Evolutionary conservation across 2,113 vertebrate species (phyloP), one percentile per base, ranked within the genome.

Genomic region (Planiliza haematocheilus): DNA sequence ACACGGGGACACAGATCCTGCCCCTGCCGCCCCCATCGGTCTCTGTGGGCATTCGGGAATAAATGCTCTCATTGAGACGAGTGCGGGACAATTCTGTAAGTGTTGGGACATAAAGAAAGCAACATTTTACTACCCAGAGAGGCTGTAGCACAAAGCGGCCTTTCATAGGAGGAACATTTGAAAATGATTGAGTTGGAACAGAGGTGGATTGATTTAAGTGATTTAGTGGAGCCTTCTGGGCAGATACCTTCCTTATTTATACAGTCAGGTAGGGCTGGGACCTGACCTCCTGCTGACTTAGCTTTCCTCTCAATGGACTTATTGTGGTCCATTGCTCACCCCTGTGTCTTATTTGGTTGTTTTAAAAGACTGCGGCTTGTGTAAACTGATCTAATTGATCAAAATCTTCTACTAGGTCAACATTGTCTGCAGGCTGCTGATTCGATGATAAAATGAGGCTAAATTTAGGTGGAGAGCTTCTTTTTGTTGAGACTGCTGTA

Each of bases 41-140:
- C 78, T 80, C 81, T 67, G 77, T 68, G 82, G 84, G 77, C 76
- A 65, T 75, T 82, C 77, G 73, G 81, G 90, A 91, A 93, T 93
- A 93, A 94, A 93, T 88, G 89, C 77, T 57, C 83, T 88, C 91
- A 92, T 94, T 94, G 85, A 93, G 87, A 53, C 42, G 10, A 36
- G 17, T 30, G 65, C 30, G 41, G 84, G 84, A 90, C 91, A 88
- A 91, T 93, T 88, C 90, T 91, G 83, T 78, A 89, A 88, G 92
- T 92, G 92, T 91, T 84, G 76, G 76, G 84, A 88, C 86, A 76
- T 90, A 92, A 92, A 92, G 92, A 93, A 91, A 92, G 90, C 89
- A 88, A 89, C 82, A 86, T 91, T 93, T 93, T 92, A 93, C 82
- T 77, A 59, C 72, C 46, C 65, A 63, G 82, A 53, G 80, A 74